These are phyloP conservation scores for Pampusana beccarii DNA, from an alignment of 2,113 vertebrate species.

Conservation along the genomic window DNA sequence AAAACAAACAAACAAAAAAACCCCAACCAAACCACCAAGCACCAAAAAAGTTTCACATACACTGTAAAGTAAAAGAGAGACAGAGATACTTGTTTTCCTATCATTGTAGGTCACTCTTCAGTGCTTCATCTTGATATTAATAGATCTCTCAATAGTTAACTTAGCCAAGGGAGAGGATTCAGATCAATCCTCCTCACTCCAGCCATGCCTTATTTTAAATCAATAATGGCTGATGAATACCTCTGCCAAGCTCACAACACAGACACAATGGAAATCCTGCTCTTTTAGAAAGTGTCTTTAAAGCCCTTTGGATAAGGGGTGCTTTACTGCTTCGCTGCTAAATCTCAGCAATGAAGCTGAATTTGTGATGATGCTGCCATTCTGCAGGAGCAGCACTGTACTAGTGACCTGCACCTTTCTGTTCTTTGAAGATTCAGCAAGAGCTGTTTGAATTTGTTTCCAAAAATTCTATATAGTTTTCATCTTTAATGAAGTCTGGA, in stretches of 20 bases:
- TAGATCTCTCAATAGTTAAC: constrained; percentile 29
- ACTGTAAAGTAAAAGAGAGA: not conserved
- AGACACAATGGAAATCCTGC: constrained; percentile 18
- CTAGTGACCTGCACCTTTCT: not conserved
- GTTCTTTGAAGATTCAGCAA: not conserved
- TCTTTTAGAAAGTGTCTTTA: constrained; percentile 32
- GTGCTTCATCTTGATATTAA: not conserved
- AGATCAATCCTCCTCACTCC: constrained; percentile 40
- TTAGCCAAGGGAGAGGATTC: constrained; percentile 20
- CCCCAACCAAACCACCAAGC: not conserved
- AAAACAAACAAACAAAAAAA: not conserved
- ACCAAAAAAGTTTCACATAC: not conserved
- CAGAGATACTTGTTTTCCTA: not conserved
- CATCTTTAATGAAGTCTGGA: not conserved
- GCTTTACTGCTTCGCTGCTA: not conserved
- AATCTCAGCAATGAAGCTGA: not conserved
- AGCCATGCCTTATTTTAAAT: constrained; percentile 12
- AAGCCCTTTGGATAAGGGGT: not conserved
- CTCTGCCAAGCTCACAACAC: not conserved
- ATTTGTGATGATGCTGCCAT: not conserved
- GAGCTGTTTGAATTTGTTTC: not conserved
- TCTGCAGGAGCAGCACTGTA: not conserved
- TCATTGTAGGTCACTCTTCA: not conserved
- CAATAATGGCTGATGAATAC: constrained; percentile 55
- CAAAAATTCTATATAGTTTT: not conserved